A percentile compares a stretch with the other conserved stretches of the same genome.
Evolutionary conservation across 1,140 invertebrate genomes (phyloP).

Genomic region (Drosophila subpulchrella): DNA sequence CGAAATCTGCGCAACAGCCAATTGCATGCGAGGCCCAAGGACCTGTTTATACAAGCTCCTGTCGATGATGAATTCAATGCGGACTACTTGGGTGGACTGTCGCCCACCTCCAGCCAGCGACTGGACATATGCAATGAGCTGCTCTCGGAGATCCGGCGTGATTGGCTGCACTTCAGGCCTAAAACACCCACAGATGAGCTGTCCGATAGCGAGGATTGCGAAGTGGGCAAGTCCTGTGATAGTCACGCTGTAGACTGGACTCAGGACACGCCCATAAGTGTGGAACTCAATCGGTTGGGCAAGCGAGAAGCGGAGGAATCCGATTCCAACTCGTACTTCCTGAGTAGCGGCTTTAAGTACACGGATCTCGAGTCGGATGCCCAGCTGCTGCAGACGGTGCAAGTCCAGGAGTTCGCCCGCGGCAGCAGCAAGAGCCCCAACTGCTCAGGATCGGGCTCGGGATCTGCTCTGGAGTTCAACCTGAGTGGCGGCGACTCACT

Average conservation of each 20-base stretch:
- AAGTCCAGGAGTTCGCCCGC: constrained; percentile 63
- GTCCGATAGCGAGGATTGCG: constrained; percentile 57
- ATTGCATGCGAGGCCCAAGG: constrained; percentile 36
- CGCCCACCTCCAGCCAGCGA: constrained; percentile 80
- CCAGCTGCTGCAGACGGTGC: constrained; percentile 72
- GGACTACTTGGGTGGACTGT: constrained; percentile 71
- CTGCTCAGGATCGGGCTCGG: constrained; percentile 48
- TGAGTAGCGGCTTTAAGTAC: constrained; percentile 76
- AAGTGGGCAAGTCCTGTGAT: constrained; percentile 42
- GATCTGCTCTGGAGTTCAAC: constrained; percentile 77
- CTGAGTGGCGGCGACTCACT: constrained; percentile 79
- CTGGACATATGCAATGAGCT: constrained; percentile 83
- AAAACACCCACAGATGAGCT: constrained; percentile 87
- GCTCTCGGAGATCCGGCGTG: constrained; percentile 76
- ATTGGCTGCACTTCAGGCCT: constrained; percentile 90
- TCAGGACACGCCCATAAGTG: constrained; percentile 86
- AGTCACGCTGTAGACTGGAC: constrained; percentile 84
- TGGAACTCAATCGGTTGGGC: constrained; percentile 85
- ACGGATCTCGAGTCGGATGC: constrained; percentile 77
- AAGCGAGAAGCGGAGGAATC: constrained; percentile 25
- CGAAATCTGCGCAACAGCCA: constrained; percentile 62
- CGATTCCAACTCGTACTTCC: constrained; percentile 47
- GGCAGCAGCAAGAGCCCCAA: constrained; percentile 74
- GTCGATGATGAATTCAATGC: constrained; percentile 27
- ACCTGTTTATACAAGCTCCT: constrained; percentile 50